Conservation (phyloP, 2,113 vertebrate species). For the Hystrix cristata region DNA sequence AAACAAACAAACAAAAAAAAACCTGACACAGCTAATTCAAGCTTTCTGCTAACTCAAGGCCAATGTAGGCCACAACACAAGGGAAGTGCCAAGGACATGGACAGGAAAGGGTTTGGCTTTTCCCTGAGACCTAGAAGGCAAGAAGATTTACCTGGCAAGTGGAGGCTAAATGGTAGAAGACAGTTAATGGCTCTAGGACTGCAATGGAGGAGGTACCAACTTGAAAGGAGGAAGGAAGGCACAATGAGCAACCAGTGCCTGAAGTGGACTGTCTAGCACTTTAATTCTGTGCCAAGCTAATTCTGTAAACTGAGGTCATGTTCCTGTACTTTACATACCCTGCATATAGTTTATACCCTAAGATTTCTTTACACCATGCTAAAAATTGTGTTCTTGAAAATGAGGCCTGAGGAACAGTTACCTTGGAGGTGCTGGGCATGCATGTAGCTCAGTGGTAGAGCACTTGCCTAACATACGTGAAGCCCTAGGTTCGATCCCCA, state of each 20-base stretch:
- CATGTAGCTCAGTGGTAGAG: background rate
- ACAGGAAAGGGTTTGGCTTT: background rate
- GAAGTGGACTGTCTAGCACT: background rate
- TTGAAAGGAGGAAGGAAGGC: background rate
- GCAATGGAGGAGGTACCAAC: background rate
- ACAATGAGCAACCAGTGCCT: background rate
- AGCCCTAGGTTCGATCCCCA: background rate
- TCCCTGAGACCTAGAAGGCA: background rate
- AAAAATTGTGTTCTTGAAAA: constrained; percentile 46
- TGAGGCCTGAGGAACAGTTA: background rate
- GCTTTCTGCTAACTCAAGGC: constrained; percentile 16
- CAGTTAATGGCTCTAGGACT: background rate
- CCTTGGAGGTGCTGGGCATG: background rate
- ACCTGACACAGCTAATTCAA: background rate
- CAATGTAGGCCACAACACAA: constrained; percentile 3
- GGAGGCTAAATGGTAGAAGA: background rate
- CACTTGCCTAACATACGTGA: background rate
- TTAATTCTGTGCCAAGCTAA: constrained; percentile 13
- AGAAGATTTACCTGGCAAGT: background rate
- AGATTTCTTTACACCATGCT: constrained; percentile 30
- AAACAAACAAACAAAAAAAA: too few species aligned
- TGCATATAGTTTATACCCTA: background rate
- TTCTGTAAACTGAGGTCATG: constrained; percentile 23
- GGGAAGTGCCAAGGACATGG: background rate
- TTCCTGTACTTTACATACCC: background rate